These are phyloP conservation scores for Drosophila pseudotakahashii DNA, from an alignment of 2,888 invertebrate species.

Conservation along the genomic window DNA sequence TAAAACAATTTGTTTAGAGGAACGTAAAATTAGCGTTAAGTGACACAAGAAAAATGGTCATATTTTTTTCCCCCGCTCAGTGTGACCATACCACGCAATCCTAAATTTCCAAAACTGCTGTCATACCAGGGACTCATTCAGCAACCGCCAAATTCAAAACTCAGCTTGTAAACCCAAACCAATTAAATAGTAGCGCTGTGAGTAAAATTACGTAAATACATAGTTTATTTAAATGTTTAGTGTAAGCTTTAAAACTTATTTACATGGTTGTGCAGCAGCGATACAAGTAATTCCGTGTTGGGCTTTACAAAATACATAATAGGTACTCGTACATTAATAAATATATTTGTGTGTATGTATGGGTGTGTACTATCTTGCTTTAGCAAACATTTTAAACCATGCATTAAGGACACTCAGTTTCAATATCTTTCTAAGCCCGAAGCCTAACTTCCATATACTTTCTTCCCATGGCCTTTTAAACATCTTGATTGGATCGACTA, in stretches of 20 bases:
- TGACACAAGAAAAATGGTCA: too few species aligned
- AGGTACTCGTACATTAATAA: constrained; percentile 55
- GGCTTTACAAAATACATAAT: constrained; percentile 62
- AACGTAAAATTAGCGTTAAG: too few species aligned
- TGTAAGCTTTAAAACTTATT: constrained; percentile 71
- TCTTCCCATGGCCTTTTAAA: not conserved
- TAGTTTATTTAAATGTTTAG: constrained; percentile 58
- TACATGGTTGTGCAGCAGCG: constrained; percentile 74
- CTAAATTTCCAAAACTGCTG: not conserved
- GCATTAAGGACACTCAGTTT: constrained; percentile 68
- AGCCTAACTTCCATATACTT: not conserved
- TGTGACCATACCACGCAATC: not conserved
- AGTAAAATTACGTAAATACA: constrained; percentile 48
- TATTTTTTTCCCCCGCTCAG: not conserved
- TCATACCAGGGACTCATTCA: not conserved
- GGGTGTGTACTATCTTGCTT: constrained; percentile 30
- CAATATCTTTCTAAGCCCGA: constrained; percentile 19
- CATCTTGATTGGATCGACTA: constrained; percentile 41
- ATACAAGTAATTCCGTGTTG: constrained; percentile 54
- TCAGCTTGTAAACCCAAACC: too few species aligned
- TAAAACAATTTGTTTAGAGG: too few species aligned
- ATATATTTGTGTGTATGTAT: constrained; percentile 31
- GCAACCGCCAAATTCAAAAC: not conserved
- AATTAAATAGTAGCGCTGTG: not conserved
- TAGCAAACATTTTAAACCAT: constrained; percentile 55